Evolutionary conservation across 1,140 invertebrate species (phyloP).

Genomic region (Bombus superbus): DNA sequence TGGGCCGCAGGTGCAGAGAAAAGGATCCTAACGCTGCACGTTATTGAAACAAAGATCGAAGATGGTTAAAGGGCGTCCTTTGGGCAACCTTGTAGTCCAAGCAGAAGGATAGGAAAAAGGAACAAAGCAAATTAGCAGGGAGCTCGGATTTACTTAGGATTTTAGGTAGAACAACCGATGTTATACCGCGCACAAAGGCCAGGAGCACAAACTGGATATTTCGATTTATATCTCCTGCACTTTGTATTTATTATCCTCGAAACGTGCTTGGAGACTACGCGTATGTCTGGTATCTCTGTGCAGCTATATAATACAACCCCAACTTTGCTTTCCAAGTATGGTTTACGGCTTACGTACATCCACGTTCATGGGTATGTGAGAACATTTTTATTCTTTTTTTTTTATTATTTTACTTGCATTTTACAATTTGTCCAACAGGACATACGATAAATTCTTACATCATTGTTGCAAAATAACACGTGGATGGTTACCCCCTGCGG

Average conservation of each 20-base stretch:
- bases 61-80: not conserved
- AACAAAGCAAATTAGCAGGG: conserved; percentile 22
- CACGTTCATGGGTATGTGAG: no score
- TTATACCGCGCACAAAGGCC: not conserved
- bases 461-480: no score
- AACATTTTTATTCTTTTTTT: no score
- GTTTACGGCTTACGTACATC: no score
- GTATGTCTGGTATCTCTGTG: not conserved
- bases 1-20: no score
- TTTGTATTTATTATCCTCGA: conserved; percentile 6
- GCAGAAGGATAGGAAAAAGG: not conserved
- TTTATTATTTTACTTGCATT: no score
- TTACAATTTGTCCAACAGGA: no score
- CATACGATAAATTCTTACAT: no score
- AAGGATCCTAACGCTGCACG: not conserved
- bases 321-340: no score
- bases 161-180: not conserved
- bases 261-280: not conserved
- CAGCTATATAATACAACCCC: not conserved
- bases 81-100: not conserved
- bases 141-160: not conserved
- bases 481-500: no score
- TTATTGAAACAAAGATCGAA: not conserved
- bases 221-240: conserved; percentile 19
- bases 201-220: conserved; percentile 2